Evolutionary conservation across 2,888 invertebrate species (phyloP).

Genomic region (Nemapogon koenigi): DNA sequence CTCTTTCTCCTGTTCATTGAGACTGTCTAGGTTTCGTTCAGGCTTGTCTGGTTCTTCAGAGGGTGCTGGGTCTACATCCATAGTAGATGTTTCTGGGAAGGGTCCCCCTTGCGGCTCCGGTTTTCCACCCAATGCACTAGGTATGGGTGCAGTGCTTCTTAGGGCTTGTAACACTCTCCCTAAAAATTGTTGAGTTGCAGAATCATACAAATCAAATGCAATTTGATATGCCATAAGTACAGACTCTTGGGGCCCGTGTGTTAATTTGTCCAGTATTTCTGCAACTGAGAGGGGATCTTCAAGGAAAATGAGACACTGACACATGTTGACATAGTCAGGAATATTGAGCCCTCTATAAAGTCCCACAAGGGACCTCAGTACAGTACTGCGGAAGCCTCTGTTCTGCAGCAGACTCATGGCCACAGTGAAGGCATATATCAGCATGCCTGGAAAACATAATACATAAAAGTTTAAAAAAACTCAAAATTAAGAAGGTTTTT

Average conservation of each 20-base stretch:
- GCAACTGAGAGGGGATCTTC: slow-evolving; percentile 94
- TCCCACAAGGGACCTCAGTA: slow-evolving; percentile 86
- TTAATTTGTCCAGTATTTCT: slow-evolving; percentile 88
- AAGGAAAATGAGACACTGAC: slow-evolving; percentile 95
- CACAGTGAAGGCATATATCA: slow-evolving; percentile 94
- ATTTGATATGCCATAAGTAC: slow-evolving; percentile 98
- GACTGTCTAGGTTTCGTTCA: slow-evolving; percentile 50
- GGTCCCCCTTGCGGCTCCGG: slow-evolving; percentile 72
- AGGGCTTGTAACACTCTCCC: slow-evolving; percentile 85
- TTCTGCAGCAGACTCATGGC: slow-evolving; percentile 97
- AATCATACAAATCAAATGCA: slow-evolving; percentile 98
- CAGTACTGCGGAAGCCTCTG: slow-evolving; percentile 89
- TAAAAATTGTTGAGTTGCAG: slow-evolving; percentile 97
- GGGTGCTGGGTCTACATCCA: slow-evolving; percentile 53
- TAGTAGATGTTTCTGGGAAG: slow-evolving; percentile 51
- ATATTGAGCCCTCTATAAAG: slow-evolving; percentile 88
- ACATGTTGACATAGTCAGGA: slow-evolving; percentile 98
- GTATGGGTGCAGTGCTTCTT: slow-evolving; percentile 81
- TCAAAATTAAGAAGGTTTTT: too few relatives aligned
- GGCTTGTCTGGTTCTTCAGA: slow-evolving; percentile 45
- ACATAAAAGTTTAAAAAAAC: too few relatives aligned
- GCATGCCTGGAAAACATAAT: slow-evolving; percentile 69
- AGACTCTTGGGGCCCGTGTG: slow-evolving; percentile 77
- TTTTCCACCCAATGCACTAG: slow-evolving; percentile 76
- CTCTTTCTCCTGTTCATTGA: slow-evolving; percentile 82